These are phyloP conservation scores for Papilio protenor DNA, from an alignment of 2,888 invertebrate species.

Conservation along the genomic window DNA sequence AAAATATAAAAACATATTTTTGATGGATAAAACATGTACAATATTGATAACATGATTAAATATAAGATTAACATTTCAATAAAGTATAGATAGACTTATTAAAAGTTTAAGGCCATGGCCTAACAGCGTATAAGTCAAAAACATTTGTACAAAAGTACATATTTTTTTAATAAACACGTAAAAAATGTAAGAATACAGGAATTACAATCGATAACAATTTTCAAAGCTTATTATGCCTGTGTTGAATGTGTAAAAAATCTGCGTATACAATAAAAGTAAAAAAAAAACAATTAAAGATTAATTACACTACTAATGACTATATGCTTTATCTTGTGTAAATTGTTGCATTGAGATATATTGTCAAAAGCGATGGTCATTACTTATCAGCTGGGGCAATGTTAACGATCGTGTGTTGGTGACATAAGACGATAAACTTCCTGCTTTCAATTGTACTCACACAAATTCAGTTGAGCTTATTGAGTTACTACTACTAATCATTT, in stretches of 20 bases:
- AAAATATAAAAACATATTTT: not conserved
- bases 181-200: not conserved
- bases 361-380: constrained; percentile 15
- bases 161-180: not conserved
- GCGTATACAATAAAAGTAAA: not conserved
- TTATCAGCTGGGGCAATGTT: constrained; percentile 15
- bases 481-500: not conserved
- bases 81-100: not conserved
- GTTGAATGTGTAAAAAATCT: not conserved
- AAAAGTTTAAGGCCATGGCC: constrained; percentile 14
- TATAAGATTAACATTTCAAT: constrained; percentile 19
- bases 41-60: constrained; percentile 1
- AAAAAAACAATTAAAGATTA: constrained; percentile 6
- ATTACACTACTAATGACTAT: constrained; percentile 20
- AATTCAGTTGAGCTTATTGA: constrained; percentile 3
- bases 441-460: constrained; percentile 11
- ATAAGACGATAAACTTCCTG: constrained; percentile 16
- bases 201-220: not conserved
- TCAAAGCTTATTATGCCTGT: too few species aligned
- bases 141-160: not conserved
- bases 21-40: constrained; percentile 1
- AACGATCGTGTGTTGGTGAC: constrained; percentile 6
- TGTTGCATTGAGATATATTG: constrained; percentile 11
- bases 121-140: not conserved
- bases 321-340: constrained; percentile 25